Evolutionary conservation across 2,797 vertebrate genomes (phyloP), one percentile per base, ranked within the genome.

Genomic region (Catamblyrhynchus diadema): DNA sequence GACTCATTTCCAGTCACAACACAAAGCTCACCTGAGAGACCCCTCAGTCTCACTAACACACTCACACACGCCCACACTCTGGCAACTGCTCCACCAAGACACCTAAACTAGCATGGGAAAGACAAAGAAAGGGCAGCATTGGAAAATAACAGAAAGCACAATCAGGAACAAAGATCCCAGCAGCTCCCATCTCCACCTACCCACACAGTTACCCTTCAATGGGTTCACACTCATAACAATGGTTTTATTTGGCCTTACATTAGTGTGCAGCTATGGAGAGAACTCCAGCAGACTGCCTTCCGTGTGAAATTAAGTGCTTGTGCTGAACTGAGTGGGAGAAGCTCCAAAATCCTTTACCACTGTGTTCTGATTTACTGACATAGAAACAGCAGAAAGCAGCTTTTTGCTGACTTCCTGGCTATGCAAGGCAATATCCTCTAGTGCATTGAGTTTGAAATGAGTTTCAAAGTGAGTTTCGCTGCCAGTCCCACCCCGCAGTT

Each of bases 201-300:
- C 20, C 50, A 50, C 24, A 14, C 0, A 0, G 24, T 28, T 41
- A 48, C 11, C 44, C 37, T 59, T 33, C 50, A 45, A 0, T 9
- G 12, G 23, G 12, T 15, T 50, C 78, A 65, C 28, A 59, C 6
- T 69, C 33, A 2, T 20, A 64, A 64, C 3, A 37, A 12, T 14
- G 21, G 10, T 9, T 80, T 86, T 47, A 60, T 37, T 28, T 59
- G 66, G 54, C 28, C 81, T 79, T 39, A 72, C 16, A 15, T 28
- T 22, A 37, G 17, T 47, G 23, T 37, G 66, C n/a, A 77, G 64
- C 37, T 33, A 42, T 0, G 0, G 35, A 72, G 24, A 50, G 22
- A 35, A 22, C 32, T 80, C 45, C 42, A 73, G 44, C 32, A 50
- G 27, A 25, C 9, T 28, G 24, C 35, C 30, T 32, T 8, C 23